phyloP scores from a whole-genome alignment of 2,888 invertebrate genomes.

The Galerucella calmariensis region DNA sequence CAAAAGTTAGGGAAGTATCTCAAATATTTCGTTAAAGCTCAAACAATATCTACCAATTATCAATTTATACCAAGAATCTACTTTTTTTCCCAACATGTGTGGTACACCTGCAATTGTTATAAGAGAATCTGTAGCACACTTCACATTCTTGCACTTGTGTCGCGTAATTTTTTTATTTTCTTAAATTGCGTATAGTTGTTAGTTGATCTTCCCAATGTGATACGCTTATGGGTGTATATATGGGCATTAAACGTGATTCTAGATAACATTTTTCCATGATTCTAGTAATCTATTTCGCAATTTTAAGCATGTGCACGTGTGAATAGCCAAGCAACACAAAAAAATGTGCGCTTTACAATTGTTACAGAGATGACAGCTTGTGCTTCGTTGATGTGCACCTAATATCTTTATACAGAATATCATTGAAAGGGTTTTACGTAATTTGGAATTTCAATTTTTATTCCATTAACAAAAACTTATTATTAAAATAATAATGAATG shows the following conservation, averaged over 20 bases:
- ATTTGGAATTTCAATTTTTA: neutral
- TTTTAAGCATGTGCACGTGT: conserved; percentile 20
- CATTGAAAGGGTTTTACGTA: neutral
- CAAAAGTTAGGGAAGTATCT: neutral
- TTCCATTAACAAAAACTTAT: neutral
- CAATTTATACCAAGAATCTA: conserved; percentile 43
- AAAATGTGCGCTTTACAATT: neutral
- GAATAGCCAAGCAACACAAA: neutral
- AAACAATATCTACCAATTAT: conserved; percentile 40
- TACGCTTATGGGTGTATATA: conserved; percentile 7
- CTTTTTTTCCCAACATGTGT: conserved; percentile 36
- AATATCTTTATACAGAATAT: neutral
- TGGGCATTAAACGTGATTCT: conserved; percentile 13
- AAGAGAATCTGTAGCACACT: conserved; percentile 35
- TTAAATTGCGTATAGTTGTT: no score
- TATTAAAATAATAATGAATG: conserved; percentile 2
- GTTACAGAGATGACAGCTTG: neutral
- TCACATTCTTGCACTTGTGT: conserved; percentile 33
- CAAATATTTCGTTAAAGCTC: neutral
- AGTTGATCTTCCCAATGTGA: neutral
- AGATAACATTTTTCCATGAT: conserved; percentile 16
- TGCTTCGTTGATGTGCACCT: neutral
- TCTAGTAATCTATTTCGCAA: conserved; percentile 3
- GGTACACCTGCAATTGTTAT: conserved; percentile 41
- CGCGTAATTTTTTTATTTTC: neutral